phyloP scores from a whole-genome alignment of 30 jellyfish, hydroid and myxozoan species.

The Aurelia aurita region DNA sequence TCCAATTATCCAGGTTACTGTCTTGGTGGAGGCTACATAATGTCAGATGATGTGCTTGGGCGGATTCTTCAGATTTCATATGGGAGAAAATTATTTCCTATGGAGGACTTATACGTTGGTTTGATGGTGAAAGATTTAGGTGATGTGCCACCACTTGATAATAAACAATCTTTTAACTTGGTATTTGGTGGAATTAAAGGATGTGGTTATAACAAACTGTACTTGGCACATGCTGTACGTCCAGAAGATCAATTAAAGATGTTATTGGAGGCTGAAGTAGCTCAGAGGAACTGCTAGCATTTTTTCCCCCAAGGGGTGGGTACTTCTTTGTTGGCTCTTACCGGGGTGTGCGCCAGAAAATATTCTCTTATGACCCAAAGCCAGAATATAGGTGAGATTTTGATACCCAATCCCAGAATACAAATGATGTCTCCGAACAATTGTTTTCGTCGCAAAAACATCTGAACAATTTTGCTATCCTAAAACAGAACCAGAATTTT shows the following conservation, averaged over 20 bases:
- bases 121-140: conserved; percentile 66
- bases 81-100: conserved; percentile 77
- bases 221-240: conserved; percentile 80
- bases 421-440: no score
- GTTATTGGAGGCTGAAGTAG: conserved; percentile 46
- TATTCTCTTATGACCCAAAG: no score
- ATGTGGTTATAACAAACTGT: conserved; percentile 62
- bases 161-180: conserved; percentile 63
- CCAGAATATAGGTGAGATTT: no score
- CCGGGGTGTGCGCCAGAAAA: no score
- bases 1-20: conserved; percentile 85
- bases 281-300: conserved; percentile 21
- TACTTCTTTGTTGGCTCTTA: no score
- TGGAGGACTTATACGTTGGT: conserved; percentile 94
- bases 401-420: no score
- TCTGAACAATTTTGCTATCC: no score
- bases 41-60: conserved; percentile 88
- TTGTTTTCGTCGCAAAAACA: no score
- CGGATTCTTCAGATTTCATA: conserved; percentile 54
- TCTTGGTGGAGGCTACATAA: conserved; percentile 94
- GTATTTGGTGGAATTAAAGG: conserved; percentile 66
- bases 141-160: conserved; percentile 63
- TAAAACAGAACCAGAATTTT: no score
- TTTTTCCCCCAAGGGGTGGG: not conserved
- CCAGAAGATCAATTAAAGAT: conserved; percentile 62